Evolutionary conservation across 2,113 vertebrate genomes (phyloP), one percentile per base, ranked within the genome.

Genomic region (Phaetusa simplex): DNA sequence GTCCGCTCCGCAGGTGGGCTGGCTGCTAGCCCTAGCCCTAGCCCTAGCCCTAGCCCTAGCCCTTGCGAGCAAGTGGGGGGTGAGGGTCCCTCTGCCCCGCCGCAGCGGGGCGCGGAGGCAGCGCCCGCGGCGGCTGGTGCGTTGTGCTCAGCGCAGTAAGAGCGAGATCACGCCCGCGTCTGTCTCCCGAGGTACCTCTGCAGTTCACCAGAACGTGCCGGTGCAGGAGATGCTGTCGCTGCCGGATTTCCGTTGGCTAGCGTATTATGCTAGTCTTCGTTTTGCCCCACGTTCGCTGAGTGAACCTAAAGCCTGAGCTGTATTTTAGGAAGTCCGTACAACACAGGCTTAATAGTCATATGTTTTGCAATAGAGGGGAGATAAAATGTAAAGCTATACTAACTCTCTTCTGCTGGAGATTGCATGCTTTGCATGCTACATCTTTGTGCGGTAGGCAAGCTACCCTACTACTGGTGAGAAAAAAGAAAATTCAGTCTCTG

Each of bases 261-360:
- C 0, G 0, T 2, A 0, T 6, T 21, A 9, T 4, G 9, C 30
- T 17, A 5, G 36, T 1, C 4, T 4, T 27, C 10, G 0, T 20
- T 47, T 42, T 34, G n/a, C 7, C 19, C 22, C 29, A 2, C 8
- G 2, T 6, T 59, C 49, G 3, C 34, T 7, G 20, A 12, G 13
- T 0, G 7, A 45, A 12, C 49, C 30, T 3, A 2, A 4, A 36
- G 20, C 21, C 42, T 11, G 8, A 1, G 12, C 17, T 14, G 22
- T 36, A 3, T 58, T 71, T 40, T 20, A 1, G 50, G 34, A 40
- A 24, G 59, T 3, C 6, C 0, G 0, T 9, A 3, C 10, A 14
- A 0, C 12, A 5, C 8, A 1, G 26, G 1, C 12, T 45, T 23
- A 5, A 7, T 3, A 8, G 11, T 11, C n/a, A 18, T 6, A 52